These are phyloP conservation scores for Calypte anna DNA, from an alignment of 2,113 vertebrate species.

Conservation along the genomic window DNA sequence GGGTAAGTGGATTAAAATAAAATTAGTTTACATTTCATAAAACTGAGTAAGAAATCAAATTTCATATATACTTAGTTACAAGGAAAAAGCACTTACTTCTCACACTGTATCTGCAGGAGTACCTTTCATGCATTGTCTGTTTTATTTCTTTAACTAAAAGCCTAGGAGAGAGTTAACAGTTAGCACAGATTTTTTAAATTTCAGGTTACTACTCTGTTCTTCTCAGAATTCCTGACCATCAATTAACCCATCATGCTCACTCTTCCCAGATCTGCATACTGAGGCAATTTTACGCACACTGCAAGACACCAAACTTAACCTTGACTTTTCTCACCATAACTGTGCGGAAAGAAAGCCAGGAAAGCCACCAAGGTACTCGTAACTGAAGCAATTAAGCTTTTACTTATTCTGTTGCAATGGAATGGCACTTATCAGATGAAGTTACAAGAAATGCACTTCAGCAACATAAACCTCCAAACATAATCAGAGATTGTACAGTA, in stretches of 20 bases:
- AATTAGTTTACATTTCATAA: background rate
- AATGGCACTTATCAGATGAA: background rate
- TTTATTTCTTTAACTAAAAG: constrained; percentile 73
- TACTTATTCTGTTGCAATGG: background rate
- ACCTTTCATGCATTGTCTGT: constrained; percentile 60
- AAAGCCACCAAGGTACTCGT: background rate
- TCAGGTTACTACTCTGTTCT: background rate
- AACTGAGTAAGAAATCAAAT: background rate
- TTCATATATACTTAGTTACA: background rate
- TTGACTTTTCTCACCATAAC: background rate
- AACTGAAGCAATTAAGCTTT: background rate
- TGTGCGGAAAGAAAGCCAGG: background rate
- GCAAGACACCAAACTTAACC: background rate
- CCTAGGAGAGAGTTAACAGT: constrained; percentile 65
- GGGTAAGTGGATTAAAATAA: background rate
- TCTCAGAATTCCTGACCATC: background rate
- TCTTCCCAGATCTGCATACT: background rate
- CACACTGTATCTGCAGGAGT: constrained; percentile 52
- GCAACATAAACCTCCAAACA: background rate
- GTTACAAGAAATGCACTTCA: background rate
- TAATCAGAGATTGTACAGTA: background rate
- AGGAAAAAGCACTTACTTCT: constrained; percentile 78
- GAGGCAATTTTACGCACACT: background rate
- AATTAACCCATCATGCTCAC: background rate
- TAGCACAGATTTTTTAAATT: background rate